These are phyloP conservation scores for Dromiciops gliroides DNA, from an alignment of 2,113 vertebrate genomes.

Conservation along the genomic window DNA sequence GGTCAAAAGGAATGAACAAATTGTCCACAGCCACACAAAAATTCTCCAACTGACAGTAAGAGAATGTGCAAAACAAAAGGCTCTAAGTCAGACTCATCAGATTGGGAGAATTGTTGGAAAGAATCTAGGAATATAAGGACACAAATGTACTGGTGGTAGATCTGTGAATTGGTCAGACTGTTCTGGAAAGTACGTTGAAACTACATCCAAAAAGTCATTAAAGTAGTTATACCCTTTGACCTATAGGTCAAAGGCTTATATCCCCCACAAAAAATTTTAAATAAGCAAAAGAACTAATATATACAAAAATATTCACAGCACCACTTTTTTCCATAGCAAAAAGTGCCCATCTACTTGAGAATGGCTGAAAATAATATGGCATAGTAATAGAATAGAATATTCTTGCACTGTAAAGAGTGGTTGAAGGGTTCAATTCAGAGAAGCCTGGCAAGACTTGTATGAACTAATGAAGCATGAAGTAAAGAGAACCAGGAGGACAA, in stretches of 20 bases:
- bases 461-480: neutral
- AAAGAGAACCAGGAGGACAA: neutral
- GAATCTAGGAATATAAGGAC: neutral
- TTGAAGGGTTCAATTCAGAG: neutral
- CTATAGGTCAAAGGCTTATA: neutral
- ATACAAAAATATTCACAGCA: neutral
- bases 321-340: neutral
- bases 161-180: neutral
- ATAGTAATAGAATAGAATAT: neutral
- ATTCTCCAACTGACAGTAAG: neutral
- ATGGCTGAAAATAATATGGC: neutral
- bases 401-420: neutral
- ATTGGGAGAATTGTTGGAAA: neutral
- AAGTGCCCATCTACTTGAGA: neutral
- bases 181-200: neutral
- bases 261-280: neutral
- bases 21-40: neutral
- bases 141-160: neutral
- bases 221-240: neutral
- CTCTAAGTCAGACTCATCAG: neutral
- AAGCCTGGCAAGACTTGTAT: neutral
- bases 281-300: neutral
- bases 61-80: neutral
- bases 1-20: neutral
- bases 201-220: neutral